Evolutionary conservation across 2,888 invertebrate genomes (phyloP).

Genomic region (Aelia acuminata): DNA sequence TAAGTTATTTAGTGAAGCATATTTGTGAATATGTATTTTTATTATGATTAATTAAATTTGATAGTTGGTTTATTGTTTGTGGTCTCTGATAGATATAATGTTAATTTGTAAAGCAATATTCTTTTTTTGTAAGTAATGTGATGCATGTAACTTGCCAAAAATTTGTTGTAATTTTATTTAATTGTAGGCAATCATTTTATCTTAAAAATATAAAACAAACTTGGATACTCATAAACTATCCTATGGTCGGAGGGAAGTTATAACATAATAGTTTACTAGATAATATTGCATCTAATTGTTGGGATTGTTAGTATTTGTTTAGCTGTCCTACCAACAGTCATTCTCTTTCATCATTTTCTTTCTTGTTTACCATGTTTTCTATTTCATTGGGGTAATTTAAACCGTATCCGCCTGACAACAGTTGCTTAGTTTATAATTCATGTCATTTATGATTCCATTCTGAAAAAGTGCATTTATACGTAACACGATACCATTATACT

Average conservation of each 20-base stretch:
- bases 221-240: neutral
- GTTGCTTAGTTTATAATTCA: no score
- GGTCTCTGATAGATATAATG: conserved; percentile 53
- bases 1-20: conserved; percentile 51
- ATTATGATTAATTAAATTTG: conserved; percentile 44
- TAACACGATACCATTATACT: no score
- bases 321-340: no score
- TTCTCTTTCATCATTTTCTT: no score
- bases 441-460: no score
- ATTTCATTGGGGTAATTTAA: no score
- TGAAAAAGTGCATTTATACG: no score
- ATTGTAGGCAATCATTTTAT: neutral
- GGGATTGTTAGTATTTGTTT: no score
- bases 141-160: neutral
- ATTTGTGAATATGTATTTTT: conserved; percentile 56
- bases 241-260: neutral
- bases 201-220: neutral
- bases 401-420: no score
- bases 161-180: conserved; percentile 13
- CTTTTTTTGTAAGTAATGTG: neutral
- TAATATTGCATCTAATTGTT: neutral
- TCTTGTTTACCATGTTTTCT: no score
- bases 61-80: conserved; percentile 47
- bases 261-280: no score
- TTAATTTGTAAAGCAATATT: neutral